A percentile compares a stretch with the other conserved stretches of the same genome.
These are phyloP conservation scores for Sicus ferrugineus DNA, from an alignment of 2,888 invertebrate genomes.

Conservation along the genomic window DNA sequence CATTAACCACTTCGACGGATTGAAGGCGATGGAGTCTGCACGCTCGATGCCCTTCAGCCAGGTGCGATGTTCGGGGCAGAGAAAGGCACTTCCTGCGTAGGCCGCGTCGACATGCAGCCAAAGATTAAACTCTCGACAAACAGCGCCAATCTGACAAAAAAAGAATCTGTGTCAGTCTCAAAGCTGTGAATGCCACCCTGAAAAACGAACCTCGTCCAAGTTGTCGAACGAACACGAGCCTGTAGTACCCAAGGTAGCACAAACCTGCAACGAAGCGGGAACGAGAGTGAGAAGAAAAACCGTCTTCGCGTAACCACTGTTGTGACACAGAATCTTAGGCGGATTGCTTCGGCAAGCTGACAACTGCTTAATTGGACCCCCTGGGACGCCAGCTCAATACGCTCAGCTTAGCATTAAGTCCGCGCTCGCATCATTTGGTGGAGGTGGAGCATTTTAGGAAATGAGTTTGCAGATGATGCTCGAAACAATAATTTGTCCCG, in stretches of 20 bases:
- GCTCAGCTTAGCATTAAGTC: constrained; percentile 48
- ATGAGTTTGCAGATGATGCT: not conserved
- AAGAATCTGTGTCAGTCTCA: not conserved
- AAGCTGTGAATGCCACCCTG: not conserved
- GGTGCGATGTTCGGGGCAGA: constrained; percentile 93
- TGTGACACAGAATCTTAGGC: not conserved
- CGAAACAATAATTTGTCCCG: not conserved
- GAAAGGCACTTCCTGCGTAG: constrained; percentile 94
- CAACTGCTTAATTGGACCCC: constrained; percentile 54
- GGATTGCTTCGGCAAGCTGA: not conserved
- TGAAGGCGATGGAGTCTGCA: constrained; percentile 96
- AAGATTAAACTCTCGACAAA: constrained; percentile 80
- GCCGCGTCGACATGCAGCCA: constrained; percentile 99
- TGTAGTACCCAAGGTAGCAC: constrained; percentile 95
- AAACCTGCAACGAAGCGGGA: constrained; percentile 60
- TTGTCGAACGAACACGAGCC: constrained; percentile 97
- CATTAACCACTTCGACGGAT: constrained; percentile 99
- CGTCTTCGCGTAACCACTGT: not conserved
- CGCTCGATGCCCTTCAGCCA: constrained; percentile 91
- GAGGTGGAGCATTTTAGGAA: not conserved
- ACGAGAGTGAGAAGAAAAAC: constrained; percentile 17
- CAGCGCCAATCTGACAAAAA: constrained; percentile 66
- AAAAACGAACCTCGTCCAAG: constrained; percentile 67
- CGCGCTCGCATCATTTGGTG: not conserved
- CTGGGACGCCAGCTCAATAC: constrained; percentile 46